A percentile compares a stretch with the other conserved stretches of the same genome.
Conservation (phyloP, 1,140 invertebrate genomes). For the Bombus sylvicola region DNA sequence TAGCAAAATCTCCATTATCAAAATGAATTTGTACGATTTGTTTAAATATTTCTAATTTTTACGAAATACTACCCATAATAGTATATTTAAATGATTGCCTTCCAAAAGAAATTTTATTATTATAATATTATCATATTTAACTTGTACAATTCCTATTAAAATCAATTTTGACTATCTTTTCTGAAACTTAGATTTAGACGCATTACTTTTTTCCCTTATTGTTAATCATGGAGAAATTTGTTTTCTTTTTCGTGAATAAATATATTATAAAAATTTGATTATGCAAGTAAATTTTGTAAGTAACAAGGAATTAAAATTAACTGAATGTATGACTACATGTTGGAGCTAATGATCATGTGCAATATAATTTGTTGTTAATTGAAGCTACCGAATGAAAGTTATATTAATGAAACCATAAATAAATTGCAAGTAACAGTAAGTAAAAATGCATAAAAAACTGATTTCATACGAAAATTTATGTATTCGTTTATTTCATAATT, state of each 20-base stretch:
- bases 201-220: neutral
- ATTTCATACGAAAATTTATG: neutral
- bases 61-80: neutral
- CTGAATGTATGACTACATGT: neutral
- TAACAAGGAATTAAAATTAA: neutral
- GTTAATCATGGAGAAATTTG: neutral
- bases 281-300: neutral
- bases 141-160: neutral
- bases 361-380: neutral
- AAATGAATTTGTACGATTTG: constrained; percentile 3
- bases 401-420: neutral
- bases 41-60: constrained; percentile 7
- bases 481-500: constrained; percentile 11
- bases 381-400: neutral
- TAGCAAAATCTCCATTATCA: neutral
- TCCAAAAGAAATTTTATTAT: constrained; percentile 6
- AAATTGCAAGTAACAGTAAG: neutral
- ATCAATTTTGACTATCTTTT: neutral
- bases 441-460: neutral
- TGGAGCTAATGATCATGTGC: neutral
- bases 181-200: neutral
- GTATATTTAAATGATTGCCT: neutral
- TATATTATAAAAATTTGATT: neutral
- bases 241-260: neutral
- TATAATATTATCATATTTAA: neutral